phyloP scores from a whole-genome alignment of 2,113 vertebrate species.

The Jacana jacana region DNA sequence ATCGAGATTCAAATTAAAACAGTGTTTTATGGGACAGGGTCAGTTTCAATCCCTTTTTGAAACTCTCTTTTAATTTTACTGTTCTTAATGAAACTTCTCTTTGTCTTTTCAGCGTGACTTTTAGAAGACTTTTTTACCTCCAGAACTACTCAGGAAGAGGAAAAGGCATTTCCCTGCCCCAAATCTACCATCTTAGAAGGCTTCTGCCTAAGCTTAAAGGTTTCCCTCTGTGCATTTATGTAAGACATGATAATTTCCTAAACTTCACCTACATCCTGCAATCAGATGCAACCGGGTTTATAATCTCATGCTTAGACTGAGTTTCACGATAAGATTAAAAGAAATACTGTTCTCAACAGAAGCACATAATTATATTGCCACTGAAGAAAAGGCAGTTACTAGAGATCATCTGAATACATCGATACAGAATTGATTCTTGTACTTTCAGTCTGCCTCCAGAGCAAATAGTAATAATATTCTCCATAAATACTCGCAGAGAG shows the following conservation, averaged over 20 bases:
- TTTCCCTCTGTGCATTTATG: background rate
- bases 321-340: background rate
- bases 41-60: background rate
- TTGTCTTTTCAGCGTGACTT: background rate
- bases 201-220: background rate
- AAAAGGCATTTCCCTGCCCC: background rate
- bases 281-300: background rate
- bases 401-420: background rate
- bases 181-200: background rate
- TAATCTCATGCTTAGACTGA: background rate
- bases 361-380: background rate
- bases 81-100: background rate
- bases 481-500: background rate
- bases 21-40: background rate
- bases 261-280: background rate
- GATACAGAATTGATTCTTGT: slow-evolving; percentile 21
- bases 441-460: slow-evolving; percentile 7
- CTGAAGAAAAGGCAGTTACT: background rate
- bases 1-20: background rate
- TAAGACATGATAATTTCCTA: background rate
- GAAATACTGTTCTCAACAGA: background rate
- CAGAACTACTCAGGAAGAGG: background rate
- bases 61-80: background rate
- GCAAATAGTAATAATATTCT: slow-evolving; percentile 10
- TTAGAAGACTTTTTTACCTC: background rate